A percentile compares a stretch with the other conserved stretches of the same genome.
These are phyloP conservation scores for Australoheros scitulus DNA, from an alignment of 2,113 vertebrate species.

Conservation along the genomic window DNA sequence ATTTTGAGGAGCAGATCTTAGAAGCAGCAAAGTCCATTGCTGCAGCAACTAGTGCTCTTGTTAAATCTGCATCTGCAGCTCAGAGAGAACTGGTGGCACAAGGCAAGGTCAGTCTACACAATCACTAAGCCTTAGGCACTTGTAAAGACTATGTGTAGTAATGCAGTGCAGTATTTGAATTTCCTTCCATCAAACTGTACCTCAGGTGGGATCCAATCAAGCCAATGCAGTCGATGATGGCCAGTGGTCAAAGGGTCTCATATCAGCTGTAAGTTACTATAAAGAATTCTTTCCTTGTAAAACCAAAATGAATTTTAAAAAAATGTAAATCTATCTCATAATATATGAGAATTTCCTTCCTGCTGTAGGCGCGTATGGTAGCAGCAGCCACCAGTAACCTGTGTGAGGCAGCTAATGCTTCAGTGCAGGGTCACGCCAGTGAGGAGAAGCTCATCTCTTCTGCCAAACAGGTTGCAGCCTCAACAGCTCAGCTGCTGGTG, in stretches of 20 bases:
- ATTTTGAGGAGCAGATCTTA: conserved; percentile 99
- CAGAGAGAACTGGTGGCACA: conserved; percentile 98
- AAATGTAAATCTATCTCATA: not conserved
- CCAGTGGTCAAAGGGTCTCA: conserved; percentile 99
- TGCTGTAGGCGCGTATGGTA: conserved; percentile 91
- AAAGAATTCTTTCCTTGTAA: not conserved
- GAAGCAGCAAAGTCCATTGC: conserved; percentile 99
- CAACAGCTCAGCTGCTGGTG: conserved; percentile 95
- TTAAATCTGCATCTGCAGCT: conserved; percentile 97
- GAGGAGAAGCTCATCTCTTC: conserved; percentile 99
- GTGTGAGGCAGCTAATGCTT: conserved; percentile 97
- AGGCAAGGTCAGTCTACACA: conserved; percentile 88
- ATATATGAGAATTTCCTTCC: not conserved
- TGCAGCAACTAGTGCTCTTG: conserved; percentile 95
- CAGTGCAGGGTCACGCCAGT: conserved; percentile 96
- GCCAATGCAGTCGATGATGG: conserved; percentile 97
- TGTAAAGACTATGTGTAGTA: not conserved
- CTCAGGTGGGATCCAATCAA: conserved; percentile 93
- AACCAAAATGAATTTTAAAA: not conserved
- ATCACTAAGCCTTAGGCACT: not conserved
- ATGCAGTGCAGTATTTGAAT: not conserved
- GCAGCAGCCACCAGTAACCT: conserved; percentile 96
- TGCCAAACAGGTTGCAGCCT: conserved; percentile 97
- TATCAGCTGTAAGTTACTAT: conserved; percentile 87
- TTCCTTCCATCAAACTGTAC: not conserved